phyloP scores from a whole-genome alignment of 2,888 invertebrate species.

The Subacronicta megacephala region DNA sequence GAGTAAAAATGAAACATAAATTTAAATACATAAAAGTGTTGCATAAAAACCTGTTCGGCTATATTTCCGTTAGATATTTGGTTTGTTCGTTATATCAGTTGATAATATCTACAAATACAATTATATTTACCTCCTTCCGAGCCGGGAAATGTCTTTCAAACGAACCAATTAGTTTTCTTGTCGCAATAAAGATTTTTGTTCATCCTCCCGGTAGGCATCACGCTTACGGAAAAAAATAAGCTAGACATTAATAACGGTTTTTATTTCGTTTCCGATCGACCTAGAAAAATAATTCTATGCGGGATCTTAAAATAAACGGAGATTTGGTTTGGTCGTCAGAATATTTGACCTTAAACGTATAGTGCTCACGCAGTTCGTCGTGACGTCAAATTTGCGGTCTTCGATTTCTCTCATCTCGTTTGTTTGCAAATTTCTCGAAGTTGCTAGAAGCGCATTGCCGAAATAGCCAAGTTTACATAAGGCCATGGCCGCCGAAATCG shows the following conservation, averaged over 20 bases:
- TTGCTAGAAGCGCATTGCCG: constrained; percentile 56
- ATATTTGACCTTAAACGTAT: constrained; percentile 8
- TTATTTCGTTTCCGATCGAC: constrained; percentile 19
- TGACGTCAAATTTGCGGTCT: constrained; percentile 17
- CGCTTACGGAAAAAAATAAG: constrained; percentile 2
- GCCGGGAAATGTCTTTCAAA: constrained; percentile 35
- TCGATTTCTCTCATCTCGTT: constrained; percentile 51
- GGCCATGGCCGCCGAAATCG: constrained; percentile 66
- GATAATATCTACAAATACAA: constrained; percentile 26
- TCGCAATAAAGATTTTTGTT: constrained; percentile 8
- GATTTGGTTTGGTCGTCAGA: not conserved
- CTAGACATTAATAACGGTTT: constrained; percentile 7
- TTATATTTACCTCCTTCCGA: constrained; percentile 23
- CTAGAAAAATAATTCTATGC: constrained; percentile 8
- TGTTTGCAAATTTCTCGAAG: constrained; percentile 61
- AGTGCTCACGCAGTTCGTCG: constrained; percentile 6
- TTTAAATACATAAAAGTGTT: constrained; percentile 14
- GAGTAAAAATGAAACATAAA: constrained; percentile 4
- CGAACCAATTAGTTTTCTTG: constrained; percentile 17
- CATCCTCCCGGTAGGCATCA: not conserved
- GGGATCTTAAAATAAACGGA: constrained; percentile 2
- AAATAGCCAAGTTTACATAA: constrained; percentile 67
- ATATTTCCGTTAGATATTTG: constrained; percentile 26
- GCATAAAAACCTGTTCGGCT: constrained; percentile 28
- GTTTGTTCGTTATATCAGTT: constrained; percentile 13